A percentile compares a stretch with the other conserved stretches of the same genome.
Evolutionary conservation across 1,140 invertebrate species (phyloP).

Genomic region (Charaxes varanes): DNA sequence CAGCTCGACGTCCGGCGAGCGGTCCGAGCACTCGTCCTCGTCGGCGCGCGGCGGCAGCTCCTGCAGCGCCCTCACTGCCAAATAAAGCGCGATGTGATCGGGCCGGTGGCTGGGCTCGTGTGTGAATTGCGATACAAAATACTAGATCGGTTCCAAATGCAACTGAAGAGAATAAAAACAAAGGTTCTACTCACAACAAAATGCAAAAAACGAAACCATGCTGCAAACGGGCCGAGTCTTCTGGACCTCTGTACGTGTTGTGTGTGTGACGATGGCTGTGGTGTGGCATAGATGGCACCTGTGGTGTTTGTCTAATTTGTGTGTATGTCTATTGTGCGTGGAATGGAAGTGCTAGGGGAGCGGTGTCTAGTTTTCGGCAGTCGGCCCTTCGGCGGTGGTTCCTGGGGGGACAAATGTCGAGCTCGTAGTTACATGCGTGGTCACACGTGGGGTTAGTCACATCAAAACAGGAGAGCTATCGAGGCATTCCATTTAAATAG

Average conservation of each 20-base stretch:
- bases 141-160: conserved; percentile 4
- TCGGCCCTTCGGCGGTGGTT: conserved; percentile 17
- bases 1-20: conserved; percentile 77
- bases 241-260: conserved; percentile 28
- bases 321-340: conserved; percentile 14
- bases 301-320: conserved; percentile 17
- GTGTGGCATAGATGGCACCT: conserved; percentile 44
- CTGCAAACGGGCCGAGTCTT: conserved; percentile 47
- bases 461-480: conserved; percentile 22
- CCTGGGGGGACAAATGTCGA: conserved; percentile 21
- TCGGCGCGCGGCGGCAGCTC: conserved; percentile 75
- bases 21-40: conserved; percentile 78
- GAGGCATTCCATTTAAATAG: conserved; percentile 10
- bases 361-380: conserved; percentile 15
- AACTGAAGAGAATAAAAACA: conserved; percentile 30
- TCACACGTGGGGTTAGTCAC: conserved; percentile 60
- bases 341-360: conserved; percentile 7
- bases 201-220: conserved; percentile 68
- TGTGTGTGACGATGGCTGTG: conserved; percentile 20
- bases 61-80: conserved; percentile 83
- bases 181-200: conserved; percentile 65
- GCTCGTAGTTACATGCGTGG: conserved; percentile 56
- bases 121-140: too few relatives aligned
- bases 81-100: neutral
- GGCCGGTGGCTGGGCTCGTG: too few relatives aligned